A percentile compares a stretch with the other conserved stretches of the same genome.
Conservation (phyloP, 2,113 vertebrate genomes). For the Jaculus jaculus region DNA sequence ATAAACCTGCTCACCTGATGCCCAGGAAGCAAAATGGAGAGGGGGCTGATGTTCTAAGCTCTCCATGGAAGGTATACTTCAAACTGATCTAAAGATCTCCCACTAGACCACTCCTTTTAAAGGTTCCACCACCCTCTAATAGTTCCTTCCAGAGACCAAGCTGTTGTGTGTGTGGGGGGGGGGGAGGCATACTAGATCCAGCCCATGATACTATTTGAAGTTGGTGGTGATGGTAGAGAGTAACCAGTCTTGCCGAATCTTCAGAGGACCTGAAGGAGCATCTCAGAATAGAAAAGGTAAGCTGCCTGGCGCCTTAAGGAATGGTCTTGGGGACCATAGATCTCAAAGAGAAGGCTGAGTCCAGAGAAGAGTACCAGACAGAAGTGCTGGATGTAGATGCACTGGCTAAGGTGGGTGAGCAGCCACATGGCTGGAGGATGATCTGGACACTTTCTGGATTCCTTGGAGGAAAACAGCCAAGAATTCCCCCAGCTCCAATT, state of each 20-base stretch:
- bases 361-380: neutral
- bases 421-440: neutral
- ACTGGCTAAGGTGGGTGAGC: neutral
- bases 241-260: neutral
- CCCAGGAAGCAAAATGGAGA: neutral
- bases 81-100: neutral
- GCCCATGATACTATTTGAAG: neutral
- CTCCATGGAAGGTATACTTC: neutral
- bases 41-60: fast-evolving
- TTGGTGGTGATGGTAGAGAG: neutral
- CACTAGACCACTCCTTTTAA: neutral
- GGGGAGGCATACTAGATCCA: neutral
- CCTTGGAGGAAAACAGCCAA: neutral
- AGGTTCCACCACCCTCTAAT: neutral
- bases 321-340: neutral
- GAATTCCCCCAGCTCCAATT: neutral
- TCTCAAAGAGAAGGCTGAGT: neutral
- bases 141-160: neutral
- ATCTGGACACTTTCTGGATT: neutral
- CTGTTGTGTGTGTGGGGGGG: neutral
- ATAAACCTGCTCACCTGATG: neutral
- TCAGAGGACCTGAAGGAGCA: neutral
- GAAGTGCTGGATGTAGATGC: neutral
- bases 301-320: neutral
- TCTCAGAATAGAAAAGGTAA: too few species aligned